phyloP scores from a whole-genome alignment of 2,797 vertebrate genomes.

The Pipistrellus pygmaeus region DNA sequence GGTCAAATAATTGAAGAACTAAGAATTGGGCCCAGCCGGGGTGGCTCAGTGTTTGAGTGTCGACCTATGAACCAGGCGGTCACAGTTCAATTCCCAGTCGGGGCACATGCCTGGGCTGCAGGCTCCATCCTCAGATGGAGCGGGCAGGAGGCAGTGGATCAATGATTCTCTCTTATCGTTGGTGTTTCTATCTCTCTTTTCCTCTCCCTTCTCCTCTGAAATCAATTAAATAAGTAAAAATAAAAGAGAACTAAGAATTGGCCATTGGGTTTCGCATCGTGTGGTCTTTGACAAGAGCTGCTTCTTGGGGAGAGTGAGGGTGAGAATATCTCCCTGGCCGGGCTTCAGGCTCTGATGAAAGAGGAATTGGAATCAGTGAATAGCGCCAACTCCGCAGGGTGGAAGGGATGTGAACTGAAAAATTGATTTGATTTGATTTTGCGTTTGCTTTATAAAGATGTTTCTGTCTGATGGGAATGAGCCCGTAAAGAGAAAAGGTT shows the following conservation, averaged over 20 bases:
- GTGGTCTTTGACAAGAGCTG: background rate
- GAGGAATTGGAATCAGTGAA: background rate
- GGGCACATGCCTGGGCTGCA: too few species aligned
- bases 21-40: too few species aligned
- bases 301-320: background rate
- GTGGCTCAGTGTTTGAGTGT: too few species aligned
- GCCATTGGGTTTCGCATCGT: background rate
- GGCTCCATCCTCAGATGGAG: too few species aligned
- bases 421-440: background rate
- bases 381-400: background rate
- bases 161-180: too few species aligned
- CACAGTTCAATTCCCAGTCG: too few species aligned
- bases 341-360: background rate
- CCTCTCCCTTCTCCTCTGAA: too few species aligned
- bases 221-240: too few species aligned
- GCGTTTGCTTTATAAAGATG: constrained; percentile 58
- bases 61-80: too few species aligned
- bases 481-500: constrained; percentile 31
- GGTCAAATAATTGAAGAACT: background rate
- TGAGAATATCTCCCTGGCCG: background rate
- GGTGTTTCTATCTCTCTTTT: too few species aligned
- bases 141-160: too few species aligned
- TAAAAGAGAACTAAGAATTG: background rate
- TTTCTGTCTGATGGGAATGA: constrained; percentile 14
- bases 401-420: background rate